These are phyloP conservation scores for Syrmaticus mikado DNA, from an alignment of 2,113 vertebrate genomes.

Conservation along the genomic window DNA sequence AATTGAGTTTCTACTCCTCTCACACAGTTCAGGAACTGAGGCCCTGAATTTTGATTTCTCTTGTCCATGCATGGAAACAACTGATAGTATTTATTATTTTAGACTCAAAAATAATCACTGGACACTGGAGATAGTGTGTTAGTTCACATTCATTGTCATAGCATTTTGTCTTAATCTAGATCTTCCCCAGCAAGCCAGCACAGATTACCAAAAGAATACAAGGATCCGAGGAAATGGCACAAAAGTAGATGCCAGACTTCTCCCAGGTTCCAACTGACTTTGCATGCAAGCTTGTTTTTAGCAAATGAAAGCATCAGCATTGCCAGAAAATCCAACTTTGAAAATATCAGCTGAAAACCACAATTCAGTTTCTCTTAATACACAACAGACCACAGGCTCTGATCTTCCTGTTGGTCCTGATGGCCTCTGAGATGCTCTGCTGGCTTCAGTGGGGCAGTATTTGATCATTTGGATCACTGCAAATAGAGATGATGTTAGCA, in stretches of 20 bases:
- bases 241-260: neutral
- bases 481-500: neutral
- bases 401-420: neutral
- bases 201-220: neutral
- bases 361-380: neutral
- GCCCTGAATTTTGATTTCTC: neutral
- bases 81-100: neutral
- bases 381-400: neutral
- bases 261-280: neutral
- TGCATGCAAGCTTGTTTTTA: neutral
- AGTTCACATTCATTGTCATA: neutral
- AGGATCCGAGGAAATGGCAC: neutral
- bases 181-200: neutral
- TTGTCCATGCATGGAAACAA: neutral
- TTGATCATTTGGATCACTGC: neutral
- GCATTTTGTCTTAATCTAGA: neutral
- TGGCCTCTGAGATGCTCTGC: neutral
- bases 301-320: neutral
- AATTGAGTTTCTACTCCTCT: constrained; percentile 24
- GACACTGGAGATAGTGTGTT: neutral
- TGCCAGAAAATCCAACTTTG: neutral
- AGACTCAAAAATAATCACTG: neutral
- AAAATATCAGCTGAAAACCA: neutral
- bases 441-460: neutral
- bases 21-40: neutral